phyloP scores from a whole-genome alignment of 2,888 invertebrate genomes.

The Phania funesta region DNA sequence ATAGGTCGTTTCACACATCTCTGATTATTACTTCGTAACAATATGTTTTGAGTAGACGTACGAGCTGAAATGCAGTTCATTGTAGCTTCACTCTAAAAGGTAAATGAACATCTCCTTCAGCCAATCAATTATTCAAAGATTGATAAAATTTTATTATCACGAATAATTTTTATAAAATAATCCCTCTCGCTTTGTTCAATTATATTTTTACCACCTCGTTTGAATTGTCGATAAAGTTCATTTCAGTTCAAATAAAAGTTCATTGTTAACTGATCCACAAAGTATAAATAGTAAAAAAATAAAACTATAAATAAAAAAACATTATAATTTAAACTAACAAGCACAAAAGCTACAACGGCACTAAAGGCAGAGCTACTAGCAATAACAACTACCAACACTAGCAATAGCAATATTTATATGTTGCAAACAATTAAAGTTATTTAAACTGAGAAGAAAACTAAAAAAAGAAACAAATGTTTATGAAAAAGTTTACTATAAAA shows the following conservation, averaged over 20 bases:
- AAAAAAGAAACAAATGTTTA: background rate
- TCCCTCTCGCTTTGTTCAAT: background rate
- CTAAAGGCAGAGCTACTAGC: slow-evolving; percentile 21
- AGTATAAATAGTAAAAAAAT: slow-evolving; percentile 30
- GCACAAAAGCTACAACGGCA: background rate
- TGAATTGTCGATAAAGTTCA: slow-evolving; percentile 47
- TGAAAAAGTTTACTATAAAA: slow-evolving; percentile 40
- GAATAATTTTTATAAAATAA: background rate
- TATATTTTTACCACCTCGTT: background rate
- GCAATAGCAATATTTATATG: slow-evolving; percentile 48
- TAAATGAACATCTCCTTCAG: too few relatives aligned
- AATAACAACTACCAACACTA: slow-evolving; percentile 16
- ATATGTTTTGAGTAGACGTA: too few relatives aligned
- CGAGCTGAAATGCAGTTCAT: too few relatives aligned
- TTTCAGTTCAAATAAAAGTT: slow-evolving; percentile 54
- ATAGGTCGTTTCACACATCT: too few relatives aligned
- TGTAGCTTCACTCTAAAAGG: too few relatives aligned
- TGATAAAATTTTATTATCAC: background rate
- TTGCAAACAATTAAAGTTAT: slow-evolving; percentile 64
- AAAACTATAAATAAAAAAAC: slow-evolving; percentile 33
- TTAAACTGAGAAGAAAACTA: slow-evolving; percentile 12
- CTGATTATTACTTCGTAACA: too few relatives aligned
- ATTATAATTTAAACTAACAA: slow-evolving; percentile 37
- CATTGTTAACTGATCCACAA: slow-evolving; percentile 57
- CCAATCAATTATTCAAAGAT: too few relatives aligned